These are phyloP conservation scores for Rallus crepitans DNA, from an alignment of 2,797 vertebrate genomes.

Conservation along the genomic window DNA sequence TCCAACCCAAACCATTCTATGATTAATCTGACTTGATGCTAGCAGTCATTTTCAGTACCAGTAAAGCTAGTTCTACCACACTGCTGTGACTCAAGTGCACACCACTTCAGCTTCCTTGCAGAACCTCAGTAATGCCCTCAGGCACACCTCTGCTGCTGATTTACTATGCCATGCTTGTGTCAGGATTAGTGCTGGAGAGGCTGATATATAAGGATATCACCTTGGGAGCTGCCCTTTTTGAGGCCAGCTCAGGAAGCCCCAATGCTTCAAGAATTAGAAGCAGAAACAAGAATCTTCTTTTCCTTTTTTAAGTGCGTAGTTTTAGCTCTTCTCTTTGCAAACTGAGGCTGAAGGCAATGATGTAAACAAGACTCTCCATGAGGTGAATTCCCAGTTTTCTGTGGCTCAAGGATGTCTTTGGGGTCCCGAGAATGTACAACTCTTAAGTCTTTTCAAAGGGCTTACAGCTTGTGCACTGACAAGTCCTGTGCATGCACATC, in stretches of 20 bases:
- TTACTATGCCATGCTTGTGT: not conserved
- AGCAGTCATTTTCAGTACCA: not conserved
- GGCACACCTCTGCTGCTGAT: not conserved
- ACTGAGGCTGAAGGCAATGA: not conserved
- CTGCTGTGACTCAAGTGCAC: fast-evolving
- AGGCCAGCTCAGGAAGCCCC: not conserved
- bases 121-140: not conserved
- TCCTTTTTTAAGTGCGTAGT: not conserved
- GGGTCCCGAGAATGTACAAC: not conserved
- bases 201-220: not conserved
- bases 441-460: not conserved
- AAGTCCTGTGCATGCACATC: not conserved
- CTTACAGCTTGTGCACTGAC: not conserved
- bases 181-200: not conserved
- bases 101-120: not conserved
- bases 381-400: not conserved
- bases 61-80: not conserved
- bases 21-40: not conserved
- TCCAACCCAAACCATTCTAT: no score
- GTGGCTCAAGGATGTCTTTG: not conserved
- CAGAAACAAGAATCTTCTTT: not conserved
- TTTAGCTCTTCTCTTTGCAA: not conserved
- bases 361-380: not conserved
- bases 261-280: not conserved
- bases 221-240: not conserved